These are phyloP conservation scores for Agriopis aurantiaria DNA, from an alignment of 2,888 invertebrate species.

Conservation along the genomic window DNA sequence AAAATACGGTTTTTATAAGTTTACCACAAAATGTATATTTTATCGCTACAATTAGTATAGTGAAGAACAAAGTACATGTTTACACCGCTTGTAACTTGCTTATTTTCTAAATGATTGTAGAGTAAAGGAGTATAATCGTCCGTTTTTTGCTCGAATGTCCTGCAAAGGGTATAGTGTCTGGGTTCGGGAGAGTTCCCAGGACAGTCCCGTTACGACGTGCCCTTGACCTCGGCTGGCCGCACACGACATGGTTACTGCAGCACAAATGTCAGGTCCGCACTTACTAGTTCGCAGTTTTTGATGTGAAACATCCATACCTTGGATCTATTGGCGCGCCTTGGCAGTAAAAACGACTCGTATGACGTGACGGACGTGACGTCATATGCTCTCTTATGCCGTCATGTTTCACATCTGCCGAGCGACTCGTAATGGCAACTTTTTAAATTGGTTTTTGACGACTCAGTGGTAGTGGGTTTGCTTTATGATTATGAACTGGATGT, in stretches of 20 bases:
- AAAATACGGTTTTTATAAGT: too few species aligned
- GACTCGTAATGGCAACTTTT: too few species aligned
- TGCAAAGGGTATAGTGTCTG: neutral
- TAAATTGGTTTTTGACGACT: too few species aligned
- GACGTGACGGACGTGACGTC: too few species aligned
- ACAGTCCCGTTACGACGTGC: constrained; percentile 56
- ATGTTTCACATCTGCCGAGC: too few species aligned
- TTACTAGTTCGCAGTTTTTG: neutral
- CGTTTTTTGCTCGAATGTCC: neutral
- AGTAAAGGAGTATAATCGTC: neutral
- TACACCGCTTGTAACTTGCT: neutral
- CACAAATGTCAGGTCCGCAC: constrained; percentile 9
- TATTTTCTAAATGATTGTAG: constrained; percentile 9
- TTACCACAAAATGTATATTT: too few species aligned
- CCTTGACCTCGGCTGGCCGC: constrained; percentile 52
- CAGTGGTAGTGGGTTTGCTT: too few species aligned
- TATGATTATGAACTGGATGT: too few species aligned
- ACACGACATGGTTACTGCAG: constrained; percentile 3
- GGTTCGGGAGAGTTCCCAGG: constrained; percentile 32
- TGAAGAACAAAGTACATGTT: neutral
- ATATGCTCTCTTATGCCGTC: too few species aligned
- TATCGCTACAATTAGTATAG: too few species aligned
- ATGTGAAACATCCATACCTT: neutral
- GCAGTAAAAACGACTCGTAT: too few species aligned
- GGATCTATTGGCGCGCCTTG: neutral